Percentiles rank a stretch among this genome's conserved stretches.
Conservation (phyloP, 2,888 invertebrate genomes). For the Nasonia oneida region DNA sequence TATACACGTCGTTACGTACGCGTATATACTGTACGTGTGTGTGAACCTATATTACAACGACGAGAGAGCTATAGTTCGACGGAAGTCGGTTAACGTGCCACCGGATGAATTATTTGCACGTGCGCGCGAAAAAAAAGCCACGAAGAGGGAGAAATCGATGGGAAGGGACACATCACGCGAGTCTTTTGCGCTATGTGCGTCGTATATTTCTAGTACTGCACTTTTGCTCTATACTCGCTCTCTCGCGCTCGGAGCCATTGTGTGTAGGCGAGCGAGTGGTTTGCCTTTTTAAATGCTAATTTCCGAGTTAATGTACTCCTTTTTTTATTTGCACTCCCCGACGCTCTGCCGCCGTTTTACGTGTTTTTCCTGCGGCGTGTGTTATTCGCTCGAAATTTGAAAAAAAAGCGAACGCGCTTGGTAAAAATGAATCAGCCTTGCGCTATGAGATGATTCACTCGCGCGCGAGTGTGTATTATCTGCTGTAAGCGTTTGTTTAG, state of each 20-base stretch:
- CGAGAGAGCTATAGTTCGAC: background rate
- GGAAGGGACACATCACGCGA: conserved; percentile 15
- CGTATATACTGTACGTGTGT: background rate
- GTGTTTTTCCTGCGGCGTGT: background rate
- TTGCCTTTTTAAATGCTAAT: conserved; percentile 42
- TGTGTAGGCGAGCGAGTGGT: background rate
- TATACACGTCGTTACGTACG: background rate
- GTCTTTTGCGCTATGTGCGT: background rate
- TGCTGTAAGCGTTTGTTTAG: background rate
- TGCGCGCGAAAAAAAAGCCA: conserved; percentile 15
- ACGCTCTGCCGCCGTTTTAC: background rate
- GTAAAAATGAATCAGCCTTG: background rate
- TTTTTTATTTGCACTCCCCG: background rate
- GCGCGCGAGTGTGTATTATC: background rate
- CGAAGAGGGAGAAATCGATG: conserved; percentile 42
- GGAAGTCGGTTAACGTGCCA: conserved; percentile 52
- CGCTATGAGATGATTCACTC: background rate
- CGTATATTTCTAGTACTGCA: background rate
- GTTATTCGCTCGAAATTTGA: background rate
- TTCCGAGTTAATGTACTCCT: background rate
- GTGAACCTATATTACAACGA: background rate
- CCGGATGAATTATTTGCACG: conserved; percentile 49
- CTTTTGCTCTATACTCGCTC: background rate
- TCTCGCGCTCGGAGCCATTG: background rate
- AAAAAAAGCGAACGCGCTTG: background rate